Evolutionary conservation across 2,888 invertebrate genomes (phyloP).

Genomic region (Eristalis pertinax): DNA sequence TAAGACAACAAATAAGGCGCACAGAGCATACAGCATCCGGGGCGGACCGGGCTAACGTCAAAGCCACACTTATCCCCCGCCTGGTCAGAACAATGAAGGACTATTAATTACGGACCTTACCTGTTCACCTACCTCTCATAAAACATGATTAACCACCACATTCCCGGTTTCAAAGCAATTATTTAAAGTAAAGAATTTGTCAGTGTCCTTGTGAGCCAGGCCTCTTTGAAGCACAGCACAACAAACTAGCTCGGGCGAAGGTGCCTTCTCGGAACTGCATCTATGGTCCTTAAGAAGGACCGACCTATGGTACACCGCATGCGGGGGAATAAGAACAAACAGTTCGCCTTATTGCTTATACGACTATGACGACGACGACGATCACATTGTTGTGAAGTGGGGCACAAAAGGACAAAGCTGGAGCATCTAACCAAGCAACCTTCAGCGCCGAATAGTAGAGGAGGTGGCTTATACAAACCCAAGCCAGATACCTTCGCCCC

Average conservation of each 20-base stretch:
- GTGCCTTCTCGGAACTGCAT: not conserved
- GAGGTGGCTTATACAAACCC: not conserved
- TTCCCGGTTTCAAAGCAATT: slow-evolving; percentile 31
- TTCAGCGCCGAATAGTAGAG: slow-evolving; percentile 17
- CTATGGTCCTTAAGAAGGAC: slow-evolving; percentile 24
- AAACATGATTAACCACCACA: slow-evolving; percentile 19
- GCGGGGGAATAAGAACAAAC: slow-evolving; percentile 33
- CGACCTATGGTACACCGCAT: not conserved
- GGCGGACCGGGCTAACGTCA: no score
- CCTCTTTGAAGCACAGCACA: not conserved
- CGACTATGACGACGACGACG: slow-evolving; percentile 12
- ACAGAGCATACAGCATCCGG: not conserved
- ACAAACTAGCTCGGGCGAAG: not conserved
- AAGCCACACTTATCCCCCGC: no score
- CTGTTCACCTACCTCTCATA: slow-evolving; percentile 3
- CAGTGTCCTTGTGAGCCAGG: slow-evolving; percentile 7
- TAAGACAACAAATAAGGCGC: not conserved
- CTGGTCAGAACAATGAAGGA: slow-evolving; percentile 15
- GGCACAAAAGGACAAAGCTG: slow-evolving; percentile 39
- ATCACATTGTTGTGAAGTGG: slow-evolving; percentile 54
- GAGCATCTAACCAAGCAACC: slow-evolving; percentile 29
- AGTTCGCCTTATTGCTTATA: slow-evolving; percentile 49
- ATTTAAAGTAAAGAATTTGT: not conserved
- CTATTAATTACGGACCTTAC: slow-evolving; percentile 33
- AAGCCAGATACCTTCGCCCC: not conserved